These are phyloP conservation scores for Drosophila ohnishii DNA, from an alignment of 1,140 invertebrate species.

Conservation along the genomic window DNA sequence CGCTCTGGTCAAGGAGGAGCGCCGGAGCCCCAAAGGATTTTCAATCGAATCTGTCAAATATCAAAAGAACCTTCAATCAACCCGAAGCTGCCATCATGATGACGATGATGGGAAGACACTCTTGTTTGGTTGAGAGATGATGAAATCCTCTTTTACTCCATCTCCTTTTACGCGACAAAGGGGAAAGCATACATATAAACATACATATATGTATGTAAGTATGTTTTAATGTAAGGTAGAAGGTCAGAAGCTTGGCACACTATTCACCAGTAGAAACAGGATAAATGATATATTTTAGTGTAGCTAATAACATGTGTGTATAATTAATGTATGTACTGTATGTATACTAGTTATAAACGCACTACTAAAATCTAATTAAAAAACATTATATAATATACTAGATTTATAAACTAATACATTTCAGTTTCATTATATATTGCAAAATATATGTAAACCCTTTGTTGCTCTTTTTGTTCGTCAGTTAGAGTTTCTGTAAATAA, in stretches of 20 bases:
- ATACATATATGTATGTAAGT: no score
- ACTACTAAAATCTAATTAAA: not conserved
- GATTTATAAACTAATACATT: no score
- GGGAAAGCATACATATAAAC: slow-evolving; percentile 26
- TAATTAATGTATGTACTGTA: no score
- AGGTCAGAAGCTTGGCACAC: not conserved
- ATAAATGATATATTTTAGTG: not conserved
- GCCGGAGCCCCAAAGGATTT: slow-evolving; percentile 75
- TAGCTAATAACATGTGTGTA: no score
- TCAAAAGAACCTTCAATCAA: slow-evolving; percentile 81
- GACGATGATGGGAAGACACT: slow-evolving; percentile 45
- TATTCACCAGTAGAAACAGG: not conserved
- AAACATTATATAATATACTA: no score
- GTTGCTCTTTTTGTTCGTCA: no score
- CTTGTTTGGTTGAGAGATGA: slow-evolving; percentile 58
- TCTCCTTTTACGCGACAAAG: slow-evolving; percentile 54
- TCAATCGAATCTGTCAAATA: slow-evolving; percentile 83
- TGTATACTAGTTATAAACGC: not conserved
- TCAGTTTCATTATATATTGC: no score
- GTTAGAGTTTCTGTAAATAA: no score
- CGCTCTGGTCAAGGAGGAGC: slow-evolving; percentile 55
- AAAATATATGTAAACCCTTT: no score
- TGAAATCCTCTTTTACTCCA: slow-evolving; percentile 59
- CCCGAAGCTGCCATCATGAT: slow-evolving; percentile 32
- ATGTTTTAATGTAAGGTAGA: not conserved